Percentiles rank a stretch among this genome's conserved stretches.
phyloP scores from a whole-genome alignment of 2,888 invertebrate genomes.

The Encarsia formosa region DNA sequence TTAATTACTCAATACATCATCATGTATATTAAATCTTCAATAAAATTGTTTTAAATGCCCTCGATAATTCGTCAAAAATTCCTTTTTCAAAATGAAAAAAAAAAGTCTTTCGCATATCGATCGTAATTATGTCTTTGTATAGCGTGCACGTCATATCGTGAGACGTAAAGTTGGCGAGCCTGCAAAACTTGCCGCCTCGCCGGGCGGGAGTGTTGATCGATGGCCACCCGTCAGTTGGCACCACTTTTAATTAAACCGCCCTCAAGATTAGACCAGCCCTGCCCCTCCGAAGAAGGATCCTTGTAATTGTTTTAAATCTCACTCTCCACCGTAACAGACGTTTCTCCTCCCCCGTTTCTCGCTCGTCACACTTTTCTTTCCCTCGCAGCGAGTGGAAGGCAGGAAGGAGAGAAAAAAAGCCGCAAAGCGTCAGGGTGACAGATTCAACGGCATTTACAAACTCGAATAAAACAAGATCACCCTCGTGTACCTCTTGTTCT shows the following conservation, averaged over 20 bases:
- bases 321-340: slow-evolving; percentile 31
- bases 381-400: no score
- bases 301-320: slow-evolving; percentile 52
- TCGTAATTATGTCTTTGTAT: slow-evolving; percentile 11
- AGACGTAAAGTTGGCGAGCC: slow-evolving; percentile 2
- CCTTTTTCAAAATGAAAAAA: no score
- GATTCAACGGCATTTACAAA: slow-evolving; percentile 42
- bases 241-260: slow-evolving; percentile 52
- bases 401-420: slow-evolving; percentile 41
- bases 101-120: no score
- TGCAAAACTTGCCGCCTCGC: slow-evolving; percentile 14
- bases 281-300: slow-evolving; percentile 32
- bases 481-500: no score
- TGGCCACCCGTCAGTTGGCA: slow-evolving; percentile 52
- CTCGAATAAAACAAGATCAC: no score
- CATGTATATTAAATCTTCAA: no score
- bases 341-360: slow-evolving; percentile 34
- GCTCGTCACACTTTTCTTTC: no score
- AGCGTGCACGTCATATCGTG: slow-evolving; percentile 28
- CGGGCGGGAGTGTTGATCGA: slow-evolving; percentile 47
- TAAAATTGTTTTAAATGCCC: no score
- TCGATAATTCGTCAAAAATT: no score
- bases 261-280: slow-evolving; percentile 50
- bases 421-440: slow-evolving; percentile 47
- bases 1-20: no score